Percentiles rank a stretch among this genome's conserved stretches.
Evolutionary conservation across 2,113 vertebrate species (phyloP).

Genomic region (Sturnira hondurensis): DNA sequence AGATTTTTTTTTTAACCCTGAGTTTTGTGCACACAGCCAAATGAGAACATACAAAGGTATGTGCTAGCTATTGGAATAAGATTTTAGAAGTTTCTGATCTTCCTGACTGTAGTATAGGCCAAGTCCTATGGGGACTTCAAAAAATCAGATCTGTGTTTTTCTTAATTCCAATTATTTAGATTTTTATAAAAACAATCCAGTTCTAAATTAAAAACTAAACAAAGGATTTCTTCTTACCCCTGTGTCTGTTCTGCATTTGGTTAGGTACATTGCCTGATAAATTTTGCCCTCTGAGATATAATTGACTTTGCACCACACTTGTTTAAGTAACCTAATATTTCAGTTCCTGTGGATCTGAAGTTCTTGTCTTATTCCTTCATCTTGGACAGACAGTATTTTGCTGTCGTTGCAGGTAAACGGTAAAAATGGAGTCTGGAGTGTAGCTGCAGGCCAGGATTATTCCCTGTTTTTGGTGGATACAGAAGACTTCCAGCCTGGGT

Average conservation of each 20-base stretch:
- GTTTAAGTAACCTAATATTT: background rate
- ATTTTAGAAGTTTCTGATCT: background rate
- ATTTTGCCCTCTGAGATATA: background rate
- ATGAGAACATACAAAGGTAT: background rate
- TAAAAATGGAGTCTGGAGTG: conserved; percentile 89
- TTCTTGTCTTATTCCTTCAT: background rate
- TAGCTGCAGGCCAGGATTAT: conserved; percentile 90
- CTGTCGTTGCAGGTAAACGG: conserved; percentile 84
- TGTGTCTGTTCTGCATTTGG: background rate
- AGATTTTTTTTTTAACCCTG: background rate
- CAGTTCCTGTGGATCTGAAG: background rate
- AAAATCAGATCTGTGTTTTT: background rate
- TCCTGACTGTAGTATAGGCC: background rate
- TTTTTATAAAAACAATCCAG: conserved; percentile 11
- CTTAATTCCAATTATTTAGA: conserved; percentile 13
- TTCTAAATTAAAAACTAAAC: conserved; percentile 37
- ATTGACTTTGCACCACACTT: background rate
- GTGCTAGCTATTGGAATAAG: background rate
- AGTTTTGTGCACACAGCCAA: background rate
- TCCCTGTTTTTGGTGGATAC: conserved; percentile 93
- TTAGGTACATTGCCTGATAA: background rate
- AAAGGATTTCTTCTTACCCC: background rate
- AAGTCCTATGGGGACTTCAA: background rate
- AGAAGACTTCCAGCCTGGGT: conserved; percentile 92
- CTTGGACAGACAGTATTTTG: background rate